Conservation (phyloP, 2,797 vertebrate genomes). For the Oreochromis grahami region DNA sequence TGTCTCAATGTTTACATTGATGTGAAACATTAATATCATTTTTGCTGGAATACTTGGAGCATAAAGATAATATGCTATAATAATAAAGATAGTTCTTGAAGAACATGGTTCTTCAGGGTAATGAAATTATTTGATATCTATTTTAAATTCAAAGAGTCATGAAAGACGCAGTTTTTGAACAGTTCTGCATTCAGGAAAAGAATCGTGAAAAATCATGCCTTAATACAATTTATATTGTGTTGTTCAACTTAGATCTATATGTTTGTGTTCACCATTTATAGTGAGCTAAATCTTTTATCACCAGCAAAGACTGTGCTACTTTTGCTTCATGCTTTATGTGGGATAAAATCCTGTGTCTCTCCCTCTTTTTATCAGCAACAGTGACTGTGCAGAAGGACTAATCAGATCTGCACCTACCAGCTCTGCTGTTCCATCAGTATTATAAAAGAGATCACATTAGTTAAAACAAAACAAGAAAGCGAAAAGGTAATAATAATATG, state of each 20-base stretch:
- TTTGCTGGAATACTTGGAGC: neutral
- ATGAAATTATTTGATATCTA: neutral
- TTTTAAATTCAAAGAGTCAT: neutral
- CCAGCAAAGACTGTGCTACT: neutral
- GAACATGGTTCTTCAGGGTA: neutral
- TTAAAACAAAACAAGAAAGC: neutral
- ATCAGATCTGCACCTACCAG: neutral
- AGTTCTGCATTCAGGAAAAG: neutral
- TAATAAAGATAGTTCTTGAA: neutral
- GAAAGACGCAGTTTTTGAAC: neutral
- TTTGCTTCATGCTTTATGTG: neutral
- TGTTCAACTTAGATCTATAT: neutral
- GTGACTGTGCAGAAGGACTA: neutral
- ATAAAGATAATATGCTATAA: neutral
- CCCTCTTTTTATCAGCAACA: neutral
- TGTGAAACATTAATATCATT: neutral
- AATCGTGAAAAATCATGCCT: neutral
- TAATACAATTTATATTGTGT: neutral
- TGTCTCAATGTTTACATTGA: neutral
- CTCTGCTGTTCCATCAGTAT: neutral
- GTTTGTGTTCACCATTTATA: neutral
- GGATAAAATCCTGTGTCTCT: neutral
- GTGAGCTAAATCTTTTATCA: neutral
- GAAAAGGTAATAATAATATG: neutral
- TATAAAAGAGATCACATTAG: neutral